These are phyloP conservation scores for Eulemur mongoz DNA, from an alignment of 2,797 vertebrate genomes.

Conservation along the genomic window DNA sequence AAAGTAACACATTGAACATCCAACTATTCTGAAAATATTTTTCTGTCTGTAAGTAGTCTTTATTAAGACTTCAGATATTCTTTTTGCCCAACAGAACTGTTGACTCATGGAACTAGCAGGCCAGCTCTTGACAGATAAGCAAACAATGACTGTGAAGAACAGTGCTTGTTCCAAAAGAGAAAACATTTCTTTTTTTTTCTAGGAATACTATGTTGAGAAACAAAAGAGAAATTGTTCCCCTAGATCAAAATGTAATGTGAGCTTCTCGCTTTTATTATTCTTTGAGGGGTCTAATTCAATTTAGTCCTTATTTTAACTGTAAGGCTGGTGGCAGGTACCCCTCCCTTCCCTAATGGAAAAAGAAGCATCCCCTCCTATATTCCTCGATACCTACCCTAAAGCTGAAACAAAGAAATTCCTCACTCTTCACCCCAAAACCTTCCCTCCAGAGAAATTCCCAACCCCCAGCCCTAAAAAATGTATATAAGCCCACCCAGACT, in stretches of 20 bases:
- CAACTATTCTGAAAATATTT: slow-evolving; percentile 3
- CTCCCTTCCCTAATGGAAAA: too few relatives aligned
- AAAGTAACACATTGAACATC: background rate
- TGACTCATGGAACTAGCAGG: background rate
- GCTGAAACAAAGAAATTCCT: too few relatives aligned
- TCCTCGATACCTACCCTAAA: too few relatives aligned
- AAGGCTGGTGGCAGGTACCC: too few relatives aligned
- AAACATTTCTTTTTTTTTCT: background rate
- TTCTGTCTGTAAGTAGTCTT: background rate
- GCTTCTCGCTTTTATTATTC: slow-evolving; percentile 45
- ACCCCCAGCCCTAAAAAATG: too few relatives aligned
- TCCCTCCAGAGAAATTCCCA: too few relatives aligned
- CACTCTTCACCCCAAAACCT: too few relatives aligned
- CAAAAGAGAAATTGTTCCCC: background rate
- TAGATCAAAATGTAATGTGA: background rate
- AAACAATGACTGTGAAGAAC: background rate
- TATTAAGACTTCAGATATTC: background rate
- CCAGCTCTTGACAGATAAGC: background rate
- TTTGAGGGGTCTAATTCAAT: background rate
- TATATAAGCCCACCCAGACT: too few relatives aligned
- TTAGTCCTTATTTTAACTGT: slow-evolving; percentile 30
- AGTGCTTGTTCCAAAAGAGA: background rate
- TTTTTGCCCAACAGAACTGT: background rate
- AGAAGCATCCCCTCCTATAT: too few relatives aligned
- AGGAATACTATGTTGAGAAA: background rate